These are phyloP conservation scores for Mormyrus proboscirostris DNA, from an alignment of 2,797 vertebrate species.

Conservation along the genomic window DNA sequence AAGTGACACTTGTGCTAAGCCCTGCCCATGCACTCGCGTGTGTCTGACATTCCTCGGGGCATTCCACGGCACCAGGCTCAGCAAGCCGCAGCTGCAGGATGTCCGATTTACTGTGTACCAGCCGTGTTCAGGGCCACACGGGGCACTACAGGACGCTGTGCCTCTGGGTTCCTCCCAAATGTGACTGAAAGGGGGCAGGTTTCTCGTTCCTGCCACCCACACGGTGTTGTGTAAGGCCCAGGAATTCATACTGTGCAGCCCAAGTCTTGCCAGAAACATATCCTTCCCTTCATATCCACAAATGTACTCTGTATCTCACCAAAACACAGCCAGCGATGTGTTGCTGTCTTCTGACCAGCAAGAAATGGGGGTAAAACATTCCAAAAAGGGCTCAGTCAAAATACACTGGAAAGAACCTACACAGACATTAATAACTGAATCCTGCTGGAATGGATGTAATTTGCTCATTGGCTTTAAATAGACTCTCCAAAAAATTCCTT, in stretches of 20 bases:
- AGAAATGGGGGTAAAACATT: background rate
- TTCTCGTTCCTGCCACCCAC: background rate
- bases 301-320: background rate
- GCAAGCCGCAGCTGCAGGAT: background rate
- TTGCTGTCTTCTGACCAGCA: background rate
- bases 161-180: background rate
- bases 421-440: slow-evolving; percentile 15
- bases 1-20: background rate
- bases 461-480: background rate
- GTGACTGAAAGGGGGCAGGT: background rate
- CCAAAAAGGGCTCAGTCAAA: slow-evolving; percentile 4
- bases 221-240: background rate
- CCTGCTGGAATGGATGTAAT: slow-evolving; percentile 9
- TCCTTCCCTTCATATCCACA: background rate
- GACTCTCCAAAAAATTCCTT: background rate
- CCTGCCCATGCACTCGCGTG: background rate
- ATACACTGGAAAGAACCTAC: slow-evolving; percentile 16
- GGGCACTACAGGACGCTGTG: background rate
- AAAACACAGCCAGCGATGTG: background rate
- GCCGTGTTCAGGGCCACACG: background rate
- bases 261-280: background rate
- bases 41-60: background rate
- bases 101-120: background rate
- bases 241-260: background rate
- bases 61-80: background rate